Conservation (phyloP, 2,113 vertebrate genomes). For the Lagenorhynchus albirostris region DNA sequence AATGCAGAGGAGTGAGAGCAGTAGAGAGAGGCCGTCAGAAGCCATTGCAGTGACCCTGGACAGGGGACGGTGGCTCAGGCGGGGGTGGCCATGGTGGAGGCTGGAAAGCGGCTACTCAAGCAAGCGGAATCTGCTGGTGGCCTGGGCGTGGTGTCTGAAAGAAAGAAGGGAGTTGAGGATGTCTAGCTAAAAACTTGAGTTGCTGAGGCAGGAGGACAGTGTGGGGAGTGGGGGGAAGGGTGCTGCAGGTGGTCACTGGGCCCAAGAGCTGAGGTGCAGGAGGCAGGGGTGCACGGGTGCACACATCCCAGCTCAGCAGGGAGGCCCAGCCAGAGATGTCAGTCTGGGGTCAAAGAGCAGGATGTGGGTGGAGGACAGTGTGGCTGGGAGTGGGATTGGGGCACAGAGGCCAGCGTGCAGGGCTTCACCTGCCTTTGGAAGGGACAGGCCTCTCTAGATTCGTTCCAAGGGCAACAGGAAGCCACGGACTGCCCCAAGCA, state of each 20-base stretch:
- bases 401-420: neutral
- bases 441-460: neutral
- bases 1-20: neutral
- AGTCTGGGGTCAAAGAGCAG: neutral
- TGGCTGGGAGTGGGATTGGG: too few relatives aligned
- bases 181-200: neutral
- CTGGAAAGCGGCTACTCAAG: neutral
- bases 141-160: neutral
- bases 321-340: neutral
- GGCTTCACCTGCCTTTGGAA: neutral
- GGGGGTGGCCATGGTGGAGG: fast-evolving
- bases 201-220: too few relatives aligned
- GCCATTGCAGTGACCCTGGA: neutral
- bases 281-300: neutral
- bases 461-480: neutral
- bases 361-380: neutral
- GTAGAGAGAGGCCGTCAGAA: neutral
- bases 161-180: fast-evolving
- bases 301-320: fast-evolving
- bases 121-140: fast-evolving
- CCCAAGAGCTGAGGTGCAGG: fast-evolving
- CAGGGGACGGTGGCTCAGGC: neutral
- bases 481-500: neutral
- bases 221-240: too few relatives aligned
- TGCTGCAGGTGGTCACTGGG: fast-evolving